phyloP scores from a whole-genome alignment of 2,113 vertebrate species.

The Apeltes quadracus region DNA sequence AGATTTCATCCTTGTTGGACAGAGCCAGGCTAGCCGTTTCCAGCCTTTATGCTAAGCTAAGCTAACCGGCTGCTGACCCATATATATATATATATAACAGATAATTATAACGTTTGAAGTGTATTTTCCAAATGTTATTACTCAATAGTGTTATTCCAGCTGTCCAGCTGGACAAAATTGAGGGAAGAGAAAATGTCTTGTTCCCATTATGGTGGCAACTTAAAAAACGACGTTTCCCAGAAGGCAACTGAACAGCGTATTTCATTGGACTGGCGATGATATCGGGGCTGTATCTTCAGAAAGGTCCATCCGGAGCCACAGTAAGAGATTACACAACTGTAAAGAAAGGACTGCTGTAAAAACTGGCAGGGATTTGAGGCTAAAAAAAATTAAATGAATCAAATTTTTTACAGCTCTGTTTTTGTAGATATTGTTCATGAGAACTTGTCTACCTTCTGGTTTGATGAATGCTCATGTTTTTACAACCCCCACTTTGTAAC shows the following conservation, averaged over 20 bases:
- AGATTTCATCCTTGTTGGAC: background rate
- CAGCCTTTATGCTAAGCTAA: conserved; percentile 4
- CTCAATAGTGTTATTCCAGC: background rate
- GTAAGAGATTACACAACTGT: background rate
- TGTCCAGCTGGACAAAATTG: background rate
- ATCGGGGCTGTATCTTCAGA: background rate
- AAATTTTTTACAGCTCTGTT: too few species aligned
- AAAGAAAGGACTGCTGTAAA: too few species aligned
- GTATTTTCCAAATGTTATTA: background rate
- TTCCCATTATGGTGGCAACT: too few species aligned
- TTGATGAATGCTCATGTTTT: conserved; percentile 54
- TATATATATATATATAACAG: background rate
- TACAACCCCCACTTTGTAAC: conserved; percentile 42
- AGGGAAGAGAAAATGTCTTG: background rate
- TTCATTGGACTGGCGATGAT: background rate
- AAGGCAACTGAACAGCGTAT: background rate
- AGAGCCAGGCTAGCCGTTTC: background rate
- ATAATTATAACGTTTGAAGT: background rate
- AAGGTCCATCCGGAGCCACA: background rate
- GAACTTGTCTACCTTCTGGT: conserved; percentile 41
- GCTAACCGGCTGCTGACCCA: background rate
- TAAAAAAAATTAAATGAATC: too few species aligned
- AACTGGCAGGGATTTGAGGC: too few species aligned
- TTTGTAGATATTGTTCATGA: conserved; percentile 32
- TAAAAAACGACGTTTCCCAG: background rate